These are phyloP conservation scores for Sphecodes monilicornis DNA, from an alignment of 2,888 invertebrate genomes.

Conservation along the genomic window DNA sequence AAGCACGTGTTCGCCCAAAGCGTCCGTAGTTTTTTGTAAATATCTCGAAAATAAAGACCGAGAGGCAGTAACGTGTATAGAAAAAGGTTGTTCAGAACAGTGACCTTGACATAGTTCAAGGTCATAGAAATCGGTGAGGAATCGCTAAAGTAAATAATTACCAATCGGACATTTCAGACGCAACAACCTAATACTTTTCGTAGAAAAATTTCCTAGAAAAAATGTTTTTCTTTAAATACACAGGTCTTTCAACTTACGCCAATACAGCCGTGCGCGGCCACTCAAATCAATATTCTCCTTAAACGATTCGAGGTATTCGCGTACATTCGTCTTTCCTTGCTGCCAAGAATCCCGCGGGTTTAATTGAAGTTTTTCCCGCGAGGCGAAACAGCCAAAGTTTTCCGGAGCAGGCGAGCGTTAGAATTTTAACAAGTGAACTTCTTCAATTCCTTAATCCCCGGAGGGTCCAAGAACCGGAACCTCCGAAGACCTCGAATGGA, in stretches of 20 bases:
- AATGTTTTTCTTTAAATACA: neutral
- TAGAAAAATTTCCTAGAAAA: neutral
- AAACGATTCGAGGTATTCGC: neutral
- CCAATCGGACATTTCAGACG: too few relatives aligned
- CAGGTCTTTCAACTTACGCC: too few relatives aligned
- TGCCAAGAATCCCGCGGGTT: constrained; percentile 46
- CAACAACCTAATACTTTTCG: too few relatives aligned
- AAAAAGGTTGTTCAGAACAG: too few relatives aligned
- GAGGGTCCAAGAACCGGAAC: constrained; percentile 35
- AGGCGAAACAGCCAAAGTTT: constrained; percentile 48
- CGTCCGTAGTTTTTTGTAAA: too few relatives aligned
- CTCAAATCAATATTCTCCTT: neutral
- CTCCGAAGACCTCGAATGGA: constrained; percentile 34
- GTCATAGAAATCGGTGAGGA: too few relatives aligned
- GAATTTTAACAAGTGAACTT: constrained; percentile 69
- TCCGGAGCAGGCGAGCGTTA: constrained; percentile 42
- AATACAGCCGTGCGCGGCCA: neutral
- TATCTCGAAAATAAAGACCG: too few relatives aligned
- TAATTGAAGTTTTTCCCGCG: constrained; percentile 60
- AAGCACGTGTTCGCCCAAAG: too few relatives aligned
- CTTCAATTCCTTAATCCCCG: constrained; percentile 36
- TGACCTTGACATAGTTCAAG: too few relatives aligned
- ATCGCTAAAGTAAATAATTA: too few relatives aligned
- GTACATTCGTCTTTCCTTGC: constrained; percentile 15
- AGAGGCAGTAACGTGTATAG: too few relatives aligned